Evolutionary conservation across 2,113 vertebrate species (phyloP), one percentile per base, ranked within the genome.

Genomic region (Pogonocichla stellata): DNA sequence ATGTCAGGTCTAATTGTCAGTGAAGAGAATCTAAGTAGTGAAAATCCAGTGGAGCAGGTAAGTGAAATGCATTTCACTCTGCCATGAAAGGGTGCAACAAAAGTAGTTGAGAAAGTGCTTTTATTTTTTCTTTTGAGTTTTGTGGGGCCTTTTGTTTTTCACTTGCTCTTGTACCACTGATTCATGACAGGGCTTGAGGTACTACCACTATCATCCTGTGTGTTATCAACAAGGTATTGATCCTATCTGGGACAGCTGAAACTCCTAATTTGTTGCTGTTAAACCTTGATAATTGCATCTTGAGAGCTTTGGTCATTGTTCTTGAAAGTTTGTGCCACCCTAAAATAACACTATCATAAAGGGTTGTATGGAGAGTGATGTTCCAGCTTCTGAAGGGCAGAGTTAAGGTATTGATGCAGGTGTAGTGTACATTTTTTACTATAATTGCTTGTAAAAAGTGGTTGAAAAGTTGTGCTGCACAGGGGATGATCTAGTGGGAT

Each of bases 291-390:
- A 42, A 0, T 58, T 57, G 19, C 29, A n/a, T 61, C 61, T 86
- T 78, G 66, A 81, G 66, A 60, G 19, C 45, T 53, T 9, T 29
- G 28, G 29, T 54, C 7, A 10, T 66, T 3, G 0, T 42, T 77
- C 33, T n/a, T 50, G 23, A 38, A 78, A 47, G 36, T 26, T 58
- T 67, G 17, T 67, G 34, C 25, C 48, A 47, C 22, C 26, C 14
- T 23, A 51, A 38, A 64, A 19, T 56, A 47, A 14, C 6, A 1
- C 4, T 15, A 1, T 29, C 0, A 0, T 70, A 7, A 54, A 28
- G 28, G 34, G 2, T 29, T 73, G 3, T 16, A 4, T 12, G 18
- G 3, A 31, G 24, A 26, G 10, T 36, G 29, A 14, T 0, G 2
- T 50, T 74, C 25, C 12, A 51, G 48, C 42, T 80, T 48, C 51